Base-by-base conservation (phyloP, 2,113 vertebrate genomes). In the Nothoprocta pentlandii region DNA sequence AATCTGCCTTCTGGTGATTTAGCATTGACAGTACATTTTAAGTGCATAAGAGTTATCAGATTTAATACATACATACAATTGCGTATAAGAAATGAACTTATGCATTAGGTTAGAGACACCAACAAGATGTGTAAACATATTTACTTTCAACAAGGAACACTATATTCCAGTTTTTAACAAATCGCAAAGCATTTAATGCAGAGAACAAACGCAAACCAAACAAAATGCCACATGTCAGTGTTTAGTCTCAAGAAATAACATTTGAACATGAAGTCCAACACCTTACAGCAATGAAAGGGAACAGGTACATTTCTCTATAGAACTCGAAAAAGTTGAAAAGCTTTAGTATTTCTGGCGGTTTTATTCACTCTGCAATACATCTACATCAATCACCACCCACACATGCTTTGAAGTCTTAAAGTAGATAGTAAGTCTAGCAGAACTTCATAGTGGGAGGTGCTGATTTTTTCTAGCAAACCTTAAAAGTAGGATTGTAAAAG, bases 311-410 rank as follows among this genome's bases (percentile, higher is more conserved):
- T 93, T 93, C 85, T 81, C 85, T 92, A 83, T 22, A 93, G 85
- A 89, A 92, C 74, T 36, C 71, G 63, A 84, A 62, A 76, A 76
- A 87, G 68, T 63, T 73, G 13, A 88, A 81, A 26, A 86, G 75
- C 64, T 96, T 88, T 77, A 96, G 76, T 71, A 89, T 90, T 95
- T 92, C 91, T 87, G 53, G 80, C 87, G 82, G 66, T 84, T 68
- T 85, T 63, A 84, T 75, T 87, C 85, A 44, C 53, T 87, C 88
- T 68, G 75, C 88, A 91, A 89, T 87, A n/a, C n/a, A 54, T 95
- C 93, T 94, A 71, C 89, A 93, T 94, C 89, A 88, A 71, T 97
- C 90, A 94, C 69, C 80, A 89, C 96, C 93, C 88, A 95, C 95
- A 1, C 12, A 8, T 7, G 68, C 91, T 95, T 92, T 95, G 85